Conservation (phyloP, 64 coral and sea anemone species). For the Porites australiensis region DNA sequence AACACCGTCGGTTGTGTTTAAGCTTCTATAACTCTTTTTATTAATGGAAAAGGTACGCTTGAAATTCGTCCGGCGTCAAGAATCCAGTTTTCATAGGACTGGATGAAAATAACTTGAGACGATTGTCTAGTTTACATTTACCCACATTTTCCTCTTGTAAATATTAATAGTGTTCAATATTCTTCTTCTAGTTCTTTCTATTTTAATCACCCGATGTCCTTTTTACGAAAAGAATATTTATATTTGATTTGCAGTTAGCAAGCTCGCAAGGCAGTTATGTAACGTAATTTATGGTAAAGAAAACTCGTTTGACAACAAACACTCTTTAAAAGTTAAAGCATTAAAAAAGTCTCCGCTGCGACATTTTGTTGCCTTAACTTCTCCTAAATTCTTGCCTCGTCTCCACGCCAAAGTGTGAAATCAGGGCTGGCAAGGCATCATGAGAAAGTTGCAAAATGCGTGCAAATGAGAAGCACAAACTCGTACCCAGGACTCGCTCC, state of each 20-base stretch:
- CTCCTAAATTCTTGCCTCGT: too few relatives aligned
- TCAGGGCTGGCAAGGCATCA: too few relatives aligned
- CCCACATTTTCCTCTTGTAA: constrained; percentile 31
- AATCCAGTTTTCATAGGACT: constrained; percentile 6
- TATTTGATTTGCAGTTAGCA: neutral
- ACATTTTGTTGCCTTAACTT: neutral
- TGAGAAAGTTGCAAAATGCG: too few relatives aligned
- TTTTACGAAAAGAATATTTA: constrained; percentile 39
- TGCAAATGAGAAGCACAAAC: too few relatives aligned
- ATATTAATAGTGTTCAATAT: neutral
- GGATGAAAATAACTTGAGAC: neutral
- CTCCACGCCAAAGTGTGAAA: too few relatives aligned
- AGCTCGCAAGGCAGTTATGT: neutral
- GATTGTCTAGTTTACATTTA: constrained; percentile 4
- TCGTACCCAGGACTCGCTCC: too few relatives aligned
- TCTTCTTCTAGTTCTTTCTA: neutral
- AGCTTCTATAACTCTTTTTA: constrained; percentile 1
- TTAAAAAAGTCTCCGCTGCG: neutral
- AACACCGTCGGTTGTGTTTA: neutral
- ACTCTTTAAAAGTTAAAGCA: constrained; percentile 7
- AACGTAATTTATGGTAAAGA: constrained; percentile 11
- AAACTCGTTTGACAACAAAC: constrained; percentile 2
- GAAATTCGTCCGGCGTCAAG: neutral
- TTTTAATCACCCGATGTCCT: constrained; percentile 24
- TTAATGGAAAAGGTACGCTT: neutral